Evolutionary conservation across 2,113 vertebrate genomes (phyloP).

Genomic region (Dicaeum eximium): DNA sequence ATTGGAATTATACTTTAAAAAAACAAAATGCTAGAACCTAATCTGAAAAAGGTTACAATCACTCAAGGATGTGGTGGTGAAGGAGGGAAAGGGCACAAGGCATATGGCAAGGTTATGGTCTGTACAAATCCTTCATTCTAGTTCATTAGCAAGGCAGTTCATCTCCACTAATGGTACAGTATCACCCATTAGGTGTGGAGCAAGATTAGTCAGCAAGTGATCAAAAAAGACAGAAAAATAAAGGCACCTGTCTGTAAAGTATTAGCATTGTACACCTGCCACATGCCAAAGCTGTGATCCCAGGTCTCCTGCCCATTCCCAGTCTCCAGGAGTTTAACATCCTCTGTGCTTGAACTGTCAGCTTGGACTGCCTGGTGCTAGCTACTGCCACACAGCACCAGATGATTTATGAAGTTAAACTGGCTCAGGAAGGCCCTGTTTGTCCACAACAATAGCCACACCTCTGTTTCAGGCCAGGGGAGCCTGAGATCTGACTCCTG

Average conservation of each 20-base stretch:
- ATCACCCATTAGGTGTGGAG: not conserved
- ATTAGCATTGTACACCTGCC: not conserved
- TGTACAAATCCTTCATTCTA: not conserved
- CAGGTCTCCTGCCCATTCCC: not conserved
- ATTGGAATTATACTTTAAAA: not conserved
- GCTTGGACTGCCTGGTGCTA: rapidly evolving
- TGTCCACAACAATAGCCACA: not conserved
- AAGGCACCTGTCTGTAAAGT: not conserved
- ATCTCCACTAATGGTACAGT: not conserved
- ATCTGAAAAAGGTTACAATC: not conserved
- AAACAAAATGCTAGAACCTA: not conserved
- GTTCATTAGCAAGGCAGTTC: not conserved
- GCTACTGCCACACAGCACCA: not conserved
- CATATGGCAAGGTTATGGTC: not conserved
- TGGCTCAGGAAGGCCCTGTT: constrained; percentile 21
- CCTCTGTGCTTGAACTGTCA: not conserved
- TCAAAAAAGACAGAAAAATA: not conserved
- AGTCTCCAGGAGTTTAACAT: not conserved
- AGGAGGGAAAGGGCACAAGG: not conserved
- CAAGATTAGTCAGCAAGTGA: not conserved
- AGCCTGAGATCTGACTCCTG: not conserved
- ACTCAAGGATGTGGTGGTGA: not conserved
- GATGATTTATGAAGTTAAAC: constrained; percentile 36
- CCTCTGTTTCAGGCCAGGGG: constrained; percentile 19
- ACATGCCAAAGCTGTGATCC: rapidly evolving